Conservation (phyloP, 2,797 vertebrate species). For the Hozukius guyotensis region DNA sequence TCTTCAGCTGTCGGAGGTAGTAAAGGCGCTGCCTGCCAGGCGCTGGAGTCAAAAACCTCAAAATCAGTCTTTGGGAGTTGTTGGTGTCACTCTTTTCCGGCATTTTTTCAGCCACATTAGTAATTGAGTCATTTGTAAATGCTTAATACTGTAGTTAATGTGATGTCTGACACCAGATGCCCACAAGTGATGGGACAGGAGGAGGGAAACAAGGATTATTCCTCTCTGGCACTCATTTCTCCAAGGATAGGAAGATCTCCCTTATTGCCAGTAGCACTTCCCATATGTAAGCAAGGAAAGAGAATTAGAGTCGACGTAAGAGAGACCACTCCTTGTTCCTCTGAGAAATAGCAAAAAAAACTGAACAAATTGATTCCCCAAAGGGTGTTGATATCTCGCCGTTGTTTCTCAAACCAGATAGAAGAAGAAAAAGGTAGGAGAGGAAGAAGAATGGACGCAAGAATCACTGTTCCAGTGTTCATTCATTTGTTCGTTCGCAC, state of each 20-base stretch:
- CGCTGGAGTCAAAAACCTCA: not conserved
- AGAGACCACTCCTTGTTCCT: conserved; percentile 5
- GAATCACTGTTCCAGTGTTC: not conserved
- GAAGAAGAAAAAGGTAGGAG: not conserved
- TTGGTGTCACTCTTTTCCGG: not conserved
- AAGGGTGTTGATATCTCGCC: conserved; percentile 15
- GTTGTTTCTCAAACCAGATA: conserved; percentile 22
- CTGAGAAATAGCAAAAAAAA: conserved; percentile 28
- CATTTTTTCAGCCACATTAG: not conserved
- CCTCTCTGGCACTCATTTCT: not conserved
- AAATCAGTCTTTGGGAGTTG: not conserved
- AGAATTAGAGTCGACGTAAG: not conserved
- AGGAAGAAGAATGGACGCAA: conserved; percentile 1
- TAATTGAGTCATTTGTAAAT: not conserved
- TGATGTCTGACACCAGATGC: not conserved
- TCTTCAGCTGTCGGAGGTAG: too few relatives aligned
- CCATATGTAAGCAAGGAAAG: conserved; percentile 8
- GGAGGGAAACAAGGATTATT: not conserved
- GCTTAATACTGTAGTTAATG: not conserved
- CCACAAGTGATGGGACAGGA: not conserved
- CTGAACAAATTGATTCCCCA: conserved; percentile 26
- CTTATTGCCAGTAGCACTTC: not conserved
- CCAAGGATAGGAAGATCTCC: not conserved
- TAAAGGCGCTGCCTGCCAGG: too few relatives aligned
- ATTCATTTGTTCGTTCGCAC: conserved; percentile 42